phyloP scores from a whole-genome alignment of 1,140 invertebrate genomes.

The Zaprionus nigranus region DNA sequence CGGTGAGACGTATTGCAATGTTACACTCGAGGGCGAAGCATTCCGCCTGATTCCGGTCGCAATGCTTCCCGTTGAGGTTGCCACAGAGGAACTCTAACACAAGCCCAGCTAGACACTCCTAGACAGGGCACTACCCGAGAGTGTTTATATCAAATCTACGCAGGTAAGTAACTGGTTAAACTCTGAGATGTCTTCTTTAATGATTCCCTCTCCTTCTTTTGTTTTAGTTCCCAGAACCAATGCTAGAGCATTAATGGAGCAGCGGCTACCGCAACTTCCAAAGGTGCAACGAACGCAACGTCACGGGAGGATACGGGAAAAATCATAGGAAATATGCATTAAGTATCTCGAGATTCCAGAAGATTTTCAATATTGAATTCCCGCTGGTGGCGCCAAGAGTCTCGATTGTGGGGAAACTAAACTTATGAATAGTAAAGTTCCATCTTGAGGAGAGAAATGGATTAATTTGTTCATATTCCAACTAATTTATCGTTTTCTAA shows the following conservation, averaged over 20 bases:
- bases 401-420: neutral
- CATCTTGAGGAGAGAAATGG: neutral
- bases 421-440: neutral
- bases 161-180: neutral
- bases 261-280: conserved; percentile 4
- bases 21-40: conserved; percentile 34
- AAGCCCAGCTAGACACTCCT: neutral
- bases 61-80: conserved; percentile 18
- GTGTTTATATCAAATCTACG: neutral
- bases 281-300: neutral
- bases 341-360: neutral
- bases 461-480: neutral
- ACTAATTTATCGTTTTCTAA: neutral
- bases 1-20: conserved; percentile 18
- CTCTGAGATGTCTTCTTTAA: neutral
- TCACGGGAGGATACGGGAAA: neutral
- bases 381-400: neutral
- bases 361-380: neutral
- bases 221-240: neutral
- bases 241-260: conserved; percentile 15
- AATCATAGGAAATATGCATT: neutral
- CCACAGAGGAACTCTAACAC: conserved; percentile 17
- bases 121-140: neutral
- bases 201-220: neutral
- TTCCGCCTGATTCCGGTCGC: conserved; percentile 39